phyloP scores from a whole-genome alignment of 1,140 invertebrate species.

The Samia ricini region DNA sequence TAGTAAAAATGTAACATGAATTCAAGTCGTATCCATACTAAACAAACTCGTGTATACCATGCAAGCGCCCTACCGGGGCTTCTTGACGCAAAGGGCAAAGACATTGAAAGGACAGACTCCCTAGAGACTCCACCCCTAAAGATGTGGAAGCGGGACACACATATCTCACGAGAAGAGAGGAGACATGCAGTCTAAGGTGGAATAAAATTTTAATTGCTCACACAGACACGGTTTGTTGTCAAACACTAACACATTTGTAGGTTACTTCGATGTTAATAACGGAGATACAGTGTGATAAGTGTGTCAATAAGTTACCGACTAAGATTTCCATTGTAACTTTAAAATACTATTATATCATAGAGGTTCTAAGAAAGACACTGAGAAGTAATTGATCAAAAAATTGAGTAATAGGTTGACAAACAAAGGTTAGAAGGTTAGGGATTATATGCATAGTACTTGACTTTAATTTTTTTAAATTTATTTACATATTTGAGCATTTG shows the following conservation, averaged over 20 bases:
- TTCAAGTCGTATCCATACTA: conserved; percentile 32
- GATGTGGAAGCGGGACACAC: conserved; percentile 57
- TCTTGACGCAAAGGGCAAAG: conserved; percentile 74
- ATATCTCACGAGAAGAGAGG: conserved; percentile 46
- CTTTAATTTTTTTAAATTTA: no score
- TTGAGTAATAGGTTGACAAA: no score
- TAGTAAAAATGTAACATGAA: not conserved
- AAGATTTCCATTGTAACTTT: not conserved
- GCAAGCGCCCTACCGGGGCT: conserved; percentile 63
- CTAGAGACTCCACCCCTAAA: conserved; percentile 76
- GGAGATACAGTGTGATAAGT: not conserved
- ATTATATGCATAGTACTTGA: no score
- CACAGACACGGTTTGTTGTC: conserved; percentile 44
- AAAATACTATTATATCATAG: not conserved
- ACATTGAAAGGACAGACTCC: conserved; percentile 79
- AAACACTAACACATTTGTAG: conserved; percentile 44
- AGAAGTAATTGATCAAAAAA: not conserved
- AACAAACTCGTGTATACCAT: conserved; percentile 28
- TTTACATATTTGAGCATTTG: no score
- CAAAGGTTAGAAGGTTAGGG: no score
- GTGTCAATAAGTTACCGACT: not conserved
- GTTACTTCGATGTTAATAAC: not conserved
- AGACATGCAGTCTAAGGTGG: conserved; percentile 65
- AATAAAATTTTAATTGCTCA: conserved; percentile 76
- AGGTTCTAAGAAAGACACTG: not conserved